Evolutionary conservation across 2,797 vertebrate genomes (phyloP), one percentile per base, ranked within the genome.

Genomic region (Gallinago stenura): DNA sequence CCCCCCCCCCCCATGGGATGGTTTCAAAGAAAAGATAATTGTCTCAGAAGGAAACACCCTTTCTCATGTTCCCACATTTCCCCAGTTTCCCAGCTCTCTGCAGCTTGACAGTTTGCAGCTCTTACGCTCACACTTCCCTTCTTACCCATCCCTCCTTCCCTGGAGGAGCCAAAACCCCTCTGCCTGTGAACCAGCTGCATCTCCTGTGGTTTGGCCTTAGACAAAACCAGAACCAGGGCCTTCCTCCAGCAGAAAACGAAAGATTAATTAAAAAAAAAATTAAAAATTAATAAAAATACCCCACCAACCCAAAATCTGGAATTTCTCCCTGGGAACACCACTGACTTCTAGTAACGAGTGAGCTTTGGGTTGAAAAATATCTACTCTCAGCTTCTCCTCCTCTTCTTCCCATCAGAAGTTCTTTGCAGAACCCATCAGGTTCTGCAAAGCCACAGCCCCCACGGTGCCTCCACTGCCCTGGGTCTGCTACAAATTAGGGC

Each of bases 401-500:
- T 70, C 45, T 31, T 62, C 75, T 21, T 54, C 71, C 57, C 80
- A 84, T 12, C 45, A 53, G 50, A 35, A 35, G 33, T 35, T 35
- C 33, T 35, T 35, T 35, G 33, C 33, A 35, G 33, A 35, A 35
- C 71, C 51, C 80, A 84, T 12, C 45, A 53, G 50, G 22, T 84
- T 69, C 57, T 64, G 65, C 51, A 37, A 71, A 78, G 66, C 9
- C 37, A 17, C 45, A 33, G 54, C 31, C 66, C 58, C 41, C 35
- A 28, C 1, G 3, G 17, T 1, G 15, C 31, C 41, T 22, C 22
- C 1, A 1, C 22, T 60, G 70, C 64, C 58, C 65, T 57, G 5
- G 7, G 15, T 51, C 50, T 75, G 64, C 76, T 64, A 11, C 0
- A 10, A 57, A n/a, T 26, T 50, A 56, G 0, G 4, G 60, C 0